phyloP scores from a whole-genome alignment of 2,888 invertebrate genomes.

The Resseliella maxima region DNA sequence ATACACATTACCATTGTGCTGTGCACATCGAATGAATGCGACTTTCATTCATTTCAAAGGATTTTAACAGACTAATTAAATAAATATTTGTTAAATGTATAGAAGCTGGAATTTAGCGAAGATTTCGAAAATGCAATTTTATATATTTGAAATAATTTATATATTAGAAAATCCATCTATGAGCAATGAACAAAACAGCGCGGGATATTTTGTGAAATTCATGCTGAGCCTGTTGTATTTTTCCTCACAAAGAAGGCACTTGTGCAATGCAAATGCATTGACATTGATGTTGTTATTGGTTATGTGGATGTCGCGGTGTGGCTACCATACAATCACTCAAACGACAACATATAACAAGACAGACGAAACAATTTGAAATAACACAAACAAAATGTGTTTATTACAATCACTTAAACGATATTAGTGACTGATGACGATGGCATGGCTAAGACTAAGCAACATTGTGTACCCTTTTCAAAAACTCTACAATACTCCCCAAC shows the following conservation, averaged over 20 bases:
- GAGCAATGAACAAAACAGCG: background rate
- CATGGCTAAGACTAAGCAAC: background rate
- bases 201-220: background rate
- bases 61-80: slow-evolving; percentile 51
- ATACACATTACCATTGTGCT: too few species aligned
- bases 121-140: slow-evolving; percentile 34
- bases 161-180: background rate
- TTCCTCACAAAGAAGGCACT: background rate
- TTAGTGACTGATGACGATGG: slow-evolving; percentile 46
- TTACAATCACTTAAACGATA: slow-evolving; percentile 51
- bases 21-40: background rate
- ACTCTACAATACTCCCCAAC: background rate
- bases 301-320: background rate
- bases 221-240: background rate
- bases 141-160: slow-evolving; percentile 26
- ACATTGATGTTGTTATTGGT: background rate
- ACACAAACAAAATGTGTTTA: slow-evolving; percentile 39
- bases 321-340: background rate
- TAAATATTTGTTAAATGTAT: slow-evolving; percentile 36
- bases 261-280: background rate
- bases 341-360: background rate
- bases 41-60: slow-evolving; percentile 40
- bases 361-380: background rate
- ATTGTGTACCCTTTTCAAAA: background rate
- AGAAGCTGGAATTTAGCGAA: slow-evolving; percentile 22